Evolutionary conservation across 2,888 invertebrate species (phyloP).

Genomic region (Scrobipalpa costella): DNA sequence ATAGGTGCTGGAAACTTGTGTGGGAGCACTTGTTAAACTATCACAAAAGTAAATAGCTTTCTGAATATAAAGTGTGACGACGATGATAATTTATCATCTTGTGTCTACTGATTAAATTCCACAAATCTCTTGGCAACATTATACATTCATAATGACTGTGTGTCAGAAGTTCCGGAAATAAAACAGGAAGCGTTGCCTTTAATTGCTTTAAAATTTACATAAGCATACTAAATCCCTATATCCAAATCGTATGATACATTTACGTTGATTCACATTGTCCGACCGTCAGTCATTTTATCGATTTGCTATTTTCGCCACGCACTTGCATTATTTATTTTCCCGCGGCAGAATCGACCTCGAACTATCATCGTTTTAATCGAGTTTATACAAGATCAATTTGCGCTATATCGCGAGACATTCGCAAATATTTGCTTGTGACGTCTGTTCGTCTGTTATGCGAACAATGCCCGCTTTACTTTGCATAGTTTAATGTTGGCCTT

Average conservation of each 20-base stretch:
- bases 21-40: too few relatives aligned
- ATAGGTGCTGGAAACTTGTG: too few relatives aligned
- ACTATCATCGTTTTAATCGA: neutral
- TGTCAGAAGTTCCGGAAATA: too few relatives aligned
- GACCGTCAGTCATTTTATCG: neutral
- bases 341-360: neutral
- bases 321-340: neutral
- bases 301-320: neutral
- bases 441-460: neutral
- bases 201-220: too few relatives aligned
- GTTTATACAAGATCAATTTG: constrained; percentile 1
- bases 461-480: neutral
- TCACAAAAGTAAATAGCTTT: too few relatives aligned
- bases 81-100: too few relatives aligned
- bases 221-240: too few relatives aligned
- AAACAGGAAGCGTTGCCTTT: too few relatives aligned
- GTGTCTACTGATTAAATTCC: too few relatives aligned
- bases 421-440: constrained; percentile 1
- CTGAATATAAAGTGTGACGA: too few relatives aligned
- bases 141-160: too few relatives aligned
- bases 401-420: neutral
- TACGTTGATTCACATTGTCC: neutral
- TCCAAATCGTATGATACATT: neutral
- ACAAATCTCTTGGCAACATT: too few relatives aligned
- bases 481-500: neutral